phyloP scores from a whole-genome alignment of 2,113 vertebrate genomes.

The Heterochromis multidens region DNA sequence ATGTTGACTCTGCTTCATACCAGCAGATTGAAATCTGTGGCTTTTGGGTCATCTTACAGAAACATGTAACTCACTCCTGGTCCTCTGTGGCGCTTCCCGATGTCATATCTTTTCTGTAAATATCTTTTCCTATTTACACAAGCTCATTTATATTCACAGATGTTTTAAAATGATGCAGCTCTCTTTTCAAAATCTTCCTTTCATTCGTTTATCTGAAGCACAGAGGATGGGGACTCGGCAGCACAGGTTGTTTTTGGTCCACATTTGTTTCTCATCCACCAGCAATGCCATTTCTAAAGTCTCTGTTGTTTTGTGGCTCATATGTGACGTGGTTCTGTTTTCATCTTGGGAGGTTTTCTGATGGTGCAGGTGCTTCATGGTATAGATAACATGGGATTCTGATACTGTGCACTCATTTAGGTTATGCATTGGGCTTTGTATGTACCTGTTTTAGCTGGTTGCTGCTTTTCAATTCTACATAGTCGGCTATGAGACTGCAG shows the following conservation, averaged over 20 bases:
- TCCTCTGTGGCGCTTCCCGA: neutral
- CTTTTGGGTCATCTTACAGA: neutral
- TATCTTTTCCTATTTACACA: constrained; percentile 19
- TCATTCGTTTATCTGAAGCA: constrained; percentile 61
- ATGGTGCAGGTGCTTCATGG: neutral
- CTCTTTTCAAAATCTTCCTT: neutral
- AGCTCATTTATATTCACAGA: neutral
- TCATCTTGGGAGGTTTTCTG: neutral
- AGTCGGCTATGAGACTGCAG: neutral
- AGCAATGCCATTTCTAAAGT: constrained; percentile 53
- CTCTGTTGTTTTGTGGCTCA: constrained; percentile 31
- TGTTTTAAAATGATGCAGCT: constrained; percentile 22
- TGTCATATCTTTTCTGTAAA: constrained; percentile 6
- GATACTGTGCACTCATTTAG: neutral
- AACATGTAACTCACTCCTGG: neutral
- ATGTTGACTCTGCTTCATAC: neutral
- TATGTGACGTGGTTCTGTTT: constrained; percentile 19
- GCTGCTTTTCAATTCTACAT: neutral
- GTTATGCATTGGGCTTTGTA: neutral
- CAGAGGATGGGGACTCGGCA: constrained; percentile 46
- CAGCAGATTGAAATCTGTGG: neutral
- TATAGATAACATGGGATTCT: neutral
- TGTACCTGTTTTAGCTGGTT: too few relatives aligned
- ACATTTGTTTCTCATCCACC: constrained; percentile 35
- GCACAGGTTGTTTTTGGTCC: constrained; percentile 21